phyloP scores from a whole-genome alignment of 2,113 vertebrate species.

The Xenus cinereus region DNA sequence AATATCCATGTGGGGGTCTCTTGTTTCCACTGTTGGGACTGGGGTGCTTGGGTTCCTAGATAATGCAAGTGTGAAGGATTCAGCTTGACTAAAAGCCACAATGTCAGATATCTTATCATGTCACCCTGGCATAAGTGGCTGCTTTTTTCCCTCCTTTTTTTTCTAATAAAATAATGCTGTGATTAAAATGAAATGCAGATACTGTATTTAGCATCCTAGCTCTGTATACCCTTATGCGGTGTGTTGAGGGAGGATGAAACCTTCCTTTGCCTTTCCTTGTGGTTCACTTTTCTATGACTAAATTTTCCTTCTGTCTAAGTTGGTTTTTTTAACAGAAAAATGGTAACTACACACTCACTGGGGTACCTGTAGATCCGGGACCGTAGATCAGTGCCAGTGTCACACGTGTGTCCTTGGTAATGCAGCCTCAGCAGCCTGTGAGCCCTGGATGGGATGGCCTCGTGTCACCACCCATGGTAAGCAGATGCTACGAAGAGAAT shows the following conservation, averaged over 20 bases:
- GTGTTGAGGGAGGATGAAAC: background rate
- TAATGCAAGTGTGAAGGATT: background rate
- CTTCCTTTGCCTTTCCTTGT: background rate
- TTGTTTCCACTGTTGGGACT: background rate
- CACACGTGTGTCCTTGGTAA: background rate
- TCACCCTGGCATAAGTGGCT: background rate
- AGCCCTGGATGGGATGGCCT: background rate
- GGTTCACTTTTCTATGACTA: background rate
- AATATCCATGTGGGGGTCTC: background rate
- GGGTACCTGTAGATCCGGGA: background rate
- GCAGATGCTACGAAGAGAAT: background rate
- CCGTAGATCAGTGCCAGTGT: background rate
- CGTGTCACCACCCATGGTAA: background rate
- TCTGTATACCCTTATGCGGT: rapidly evolving
- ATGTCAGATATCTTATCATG: rapidly evolving
- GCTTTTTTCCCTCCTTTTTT: background rate
- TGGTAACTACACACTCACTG: background rate
- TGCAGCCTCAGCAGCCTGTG: background rate
- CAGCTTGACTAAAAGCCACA: background rate
- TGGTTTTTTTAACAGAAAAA: background rate
- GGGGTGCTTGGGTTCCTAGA: background rate
- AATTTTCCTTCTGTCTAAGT: background rate
- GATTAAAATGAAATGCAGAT: background rate
- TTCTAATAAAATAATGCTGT: background rate
- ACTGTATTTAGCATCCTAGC: background rate